These are phyloP conservation scores for Albula glossodonta DNA, from an alignment of 2,113 vertebrate genomes.

Conservation along the genomic window DNA sequence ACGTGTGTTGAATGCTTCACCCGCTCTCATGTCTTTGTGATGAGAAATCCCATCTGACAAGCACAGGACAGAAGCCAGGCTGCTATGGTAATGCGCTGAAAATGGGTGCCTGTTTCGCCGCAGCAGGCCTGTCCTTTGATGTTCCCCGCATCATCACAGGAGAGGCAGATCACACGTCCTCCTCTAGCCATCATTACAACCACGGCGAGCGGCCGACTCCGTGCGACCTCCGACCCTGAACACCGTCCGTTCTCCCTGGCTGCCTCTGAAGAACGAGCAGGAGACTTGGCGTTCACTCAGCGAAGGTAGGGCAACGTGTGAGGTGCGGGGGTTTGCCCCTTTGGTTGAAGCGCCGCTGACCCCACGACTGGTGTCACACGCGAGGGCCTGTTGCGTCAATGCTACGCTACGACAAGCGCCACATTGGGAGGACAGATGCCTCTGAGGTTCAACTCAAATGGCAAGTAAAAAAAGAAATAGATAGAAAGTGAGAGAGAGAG, in stretches of 20 bases:
- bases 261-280: not conserved
- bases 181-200: not conserved
- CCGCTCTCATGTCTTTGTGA: not conserved
- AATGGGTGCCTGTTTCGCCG: not conserved
- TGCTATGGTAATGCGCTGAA: not conserved
- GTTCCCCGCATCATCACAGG: not conserved
- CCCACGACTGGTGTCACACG: too few species aligned
- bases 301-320: too few species aligned
- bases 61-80: not conserved
- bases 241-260: not conserved
- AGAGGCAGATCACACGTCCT: not conserved
- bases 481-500: too few species aligned
- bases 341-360: too few species aligned
- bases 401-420: too few species aligned
- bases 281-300: too few species aligned
- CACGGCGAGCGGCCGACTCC: not conserved
- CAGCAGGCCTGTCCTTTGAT: not conserved
- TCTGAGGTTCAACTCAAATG: too few species aligned
- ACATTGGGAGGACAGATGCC: too few species aligned
- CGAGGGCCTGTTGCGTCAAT: too few species aligned
- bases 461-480: too few species aligned
- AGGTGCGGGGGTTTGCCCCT: too few species aligned
- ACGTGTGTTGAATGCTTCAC: not conserved
- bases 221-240: not conserved
- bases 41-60: not conserved